These are phyloP conservation scores for Ceyx cyanopectus DNA, from an alignment of 2,113 vertebrate species.

Conservation along the genomic window DNA sequence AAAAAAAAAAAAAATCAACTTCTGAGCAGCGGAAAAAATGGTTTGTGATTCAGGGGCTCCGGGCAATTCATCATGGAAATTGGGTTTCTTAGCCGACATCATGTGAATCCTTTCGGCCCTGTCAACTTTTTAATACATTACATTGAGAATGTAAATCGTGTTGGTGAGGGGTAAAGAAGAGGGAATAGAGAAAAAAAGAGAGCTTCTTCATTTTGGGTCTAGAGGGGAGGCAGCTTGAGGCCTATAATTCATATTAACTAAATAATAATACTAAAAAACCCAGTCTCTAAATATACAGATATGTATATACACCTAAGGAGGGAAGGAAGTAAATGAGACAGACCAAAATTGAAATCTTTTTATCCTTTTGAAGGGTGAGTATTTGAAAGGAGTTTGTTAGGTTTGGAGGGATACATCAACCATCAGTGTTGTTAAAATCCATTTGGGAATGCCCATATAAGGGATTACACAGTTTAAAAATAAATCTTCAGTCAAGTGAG, in stretches of 20 bases:
- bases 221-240: slow-evolving; percentile 77
- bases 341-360: slow-evolving; percentile 75
- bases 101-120: slow-evolving; percentile 99
- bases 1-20: slow-evolving; percentile 89
- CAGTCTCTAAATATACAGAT: slow-evolving; percentile 72
- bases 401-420: not conserved
- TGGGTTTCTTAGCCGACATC: slow-evolving; percentile 99
- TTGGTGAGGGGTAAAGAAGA: slow-evolving; percentile 83
- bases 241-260: slow-evolving; percentile 84
- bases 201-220: slow-evolving; percentile 84
- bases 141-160: slow-evolving; percentile 99
- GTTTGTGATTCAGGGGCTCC: slow-evolving; percentile 99
- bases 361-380: slow-evolving; percentile 66
- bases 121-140: slow-evolving; percentile 99
- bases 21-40: slow-evolving; percentile 93
- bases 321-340: slow-evolving; percentile 57
- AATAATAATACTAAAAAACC: slow-evolving; percentile 76
- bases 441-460: not conserved
- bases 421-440: not conserved
- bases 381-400: slow-evolving; percentile 27
- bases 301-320: slow-evolving; percentile 38
- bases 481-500: not conserved
- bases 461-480: not conserved
- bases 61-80: slow-evolving; percentile 99
- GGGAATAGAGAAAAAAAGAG: slow-evolving; percentile 77